Evolutionary conservation across 1,140 invertebrate genomes (phyloP), one percentile per base, ranked within the genome.

Genomic region (Cylas formicarius): DNA sequence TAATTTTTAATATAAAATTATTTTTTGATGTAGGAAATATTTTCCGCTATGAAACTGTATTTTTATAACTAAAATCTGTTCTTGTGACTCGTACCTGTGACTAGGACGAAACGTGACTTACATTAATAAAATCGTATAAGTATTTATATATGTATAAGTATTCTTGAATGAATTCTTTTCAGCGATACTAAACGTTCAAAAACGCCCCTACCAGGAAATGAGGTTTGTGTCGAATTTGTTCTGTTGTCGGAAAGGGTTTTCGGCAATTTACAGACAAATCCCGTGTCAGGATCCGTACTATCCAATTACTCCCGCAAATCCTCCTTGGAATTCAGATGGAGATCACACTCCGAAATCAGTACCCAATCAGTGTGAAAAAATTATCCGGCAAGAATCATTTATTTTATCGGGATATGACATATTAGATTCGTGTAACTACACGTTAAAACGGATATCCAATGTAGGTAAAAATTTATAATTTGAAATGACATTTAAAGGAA

Each of bases 161-260:
- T n/a, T 8, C 24, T 26, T 8, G n/a, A 8, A 26, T 8, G 8
- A 26, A 8, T 11, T 11, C 17, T n/a, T 47, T 47, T 39, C 26
- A 47, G 44, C 26, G 29, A 23, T 16, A 47, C 26, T 47, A 14
- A 14, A 33, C 21, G 5, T 18, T 2, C 18, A 20, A 21, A 24
- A 21, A 13, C 38, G 27, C 17, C 24, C 19, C 24, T 18, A 47
- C 21, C 18, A 39, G 26, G 36, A 39, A 4, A n/a, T 40, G 7
- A 47, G 10, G 8, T 47, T 47, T 27, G 26, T 27, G 11, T 18
- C 35, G 4, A 32, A 47, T 17, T 19, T 17, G 20, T 34, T 21
- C 40, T 39, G 33, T 13, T 47, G 44, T 31, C 27, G 27, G 6
- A 29, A 27, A 23, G 44, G 44, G 7, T 47, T 47, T 23, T 23